A percentile compares a stretch with the other conserved stretches of the same genome.
Conservation (phyloP, 2,888 invertebrate genomes). For the Dryobota labecula region DNA sequence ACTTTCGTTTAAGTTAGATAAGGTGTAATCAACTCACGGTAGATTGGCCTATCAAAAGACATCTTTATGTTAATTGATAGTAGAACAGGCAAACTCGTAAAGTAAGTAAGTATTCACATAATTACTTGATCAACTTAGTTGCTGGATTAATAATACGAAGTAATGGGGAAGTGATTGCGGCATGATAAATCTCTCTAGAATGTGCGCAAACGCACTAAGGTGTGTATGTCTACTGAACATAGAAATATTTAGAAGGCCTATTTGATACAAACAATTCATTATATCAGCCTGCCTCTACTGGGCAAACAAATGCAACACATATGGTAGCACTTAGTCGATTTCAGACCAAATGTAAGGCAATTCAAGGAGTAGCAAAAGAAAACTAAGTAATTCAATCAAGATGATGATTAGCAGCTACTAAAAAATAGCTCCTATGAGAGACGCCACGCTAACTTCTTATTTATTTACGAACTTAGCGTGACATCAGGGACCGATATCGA, state of each 20-base stretch:
- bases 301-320: neutral
- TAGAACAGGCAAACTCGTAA: conserved; percentile 20
- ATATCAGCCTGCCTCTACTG: neutral
- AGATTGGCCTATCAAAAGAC: conserved; percentile 40
- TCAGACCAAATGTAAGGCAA: neutral
- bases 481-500: too few relatives aligned
- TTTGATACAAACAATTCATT: neutral
- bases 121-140: conserved; percentile 37
- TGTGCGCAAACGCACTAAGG: conserved; percentile 20
- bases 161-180: conserved; percentile 51
- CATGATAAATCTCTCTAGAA: conserved; percentile 40
- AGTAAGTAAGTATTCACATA: conserved; percentile 30
- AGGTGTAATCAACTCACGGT: conserved; percentile 1
- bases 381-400: neutral
- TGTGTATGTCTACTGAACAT: neutral
- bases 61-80: conserved; percentile 42
- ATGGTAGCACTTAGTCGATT: neutral
- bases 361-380: neutral
- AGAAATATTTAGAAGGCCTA: conserved; percentile 31
- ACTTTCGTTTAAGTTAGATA: conserved; percentile 44
- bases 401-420: neutral
- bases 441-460: too few relatives aligned
- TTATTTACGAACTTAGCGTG: too few relatives aligned
- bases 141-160: conserved; percentile 46
- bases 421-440: neutral